phyloP scores from a whole-genome alignment of 2,113 vertebrate species.

The Hemiprocne comata region DNA sequence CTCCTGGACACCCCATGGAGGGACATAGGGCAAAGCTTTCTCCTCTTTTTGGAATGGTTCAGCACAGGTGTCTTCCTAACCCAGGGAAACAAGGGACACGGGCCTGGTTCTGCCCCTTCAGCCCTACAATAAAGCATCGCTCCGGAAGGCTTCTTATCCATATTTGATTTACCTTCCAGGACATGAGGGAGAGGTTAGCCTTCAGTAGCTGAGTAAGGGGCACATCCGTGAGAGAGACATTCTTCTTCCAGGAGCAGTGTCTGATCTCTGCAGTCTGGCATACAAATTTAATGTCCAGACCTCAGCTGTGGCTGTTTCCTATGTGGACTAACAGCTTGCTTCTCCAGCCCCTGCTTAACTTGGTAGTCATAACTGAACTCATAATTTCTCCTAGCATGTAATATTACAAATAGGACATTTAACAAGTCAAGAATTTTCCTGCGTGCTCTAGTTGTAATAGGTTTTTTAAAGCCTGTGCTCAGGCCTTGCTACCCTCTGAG shows the following conservation, averaged over 20 bases:
- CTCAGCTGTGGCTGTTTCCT: neutral
- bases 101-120: neutral
- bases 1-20: neutral
- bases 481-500: neutral
- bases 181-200: neutral
- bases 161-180: neutral
- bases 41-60: neutral
- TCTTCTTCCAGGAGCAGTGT: neutral
- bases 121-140: neutral
- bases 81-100: neutral
- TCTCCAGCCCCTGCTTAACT: neutral
- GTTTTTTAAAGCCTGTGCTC: neutral
- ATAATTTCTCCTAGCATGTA: neutral
- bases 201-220: neutral
- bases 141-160: neutral
- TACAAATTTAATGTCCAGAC: neutral
- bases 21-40: neutral
- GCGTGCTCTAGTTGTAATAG: neutral
- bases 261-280: neutral
- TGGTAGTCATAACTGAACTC: neutral
- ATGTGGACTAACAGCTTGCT: neutral
- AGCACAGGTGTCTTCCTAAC: neutral
- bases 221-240: accelerated
- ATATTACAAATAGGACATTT: neutral
- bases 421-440: neutral